Conservation (phyloP, 2,113 vertebrate species). For the Xenus cinereus region DNA sequence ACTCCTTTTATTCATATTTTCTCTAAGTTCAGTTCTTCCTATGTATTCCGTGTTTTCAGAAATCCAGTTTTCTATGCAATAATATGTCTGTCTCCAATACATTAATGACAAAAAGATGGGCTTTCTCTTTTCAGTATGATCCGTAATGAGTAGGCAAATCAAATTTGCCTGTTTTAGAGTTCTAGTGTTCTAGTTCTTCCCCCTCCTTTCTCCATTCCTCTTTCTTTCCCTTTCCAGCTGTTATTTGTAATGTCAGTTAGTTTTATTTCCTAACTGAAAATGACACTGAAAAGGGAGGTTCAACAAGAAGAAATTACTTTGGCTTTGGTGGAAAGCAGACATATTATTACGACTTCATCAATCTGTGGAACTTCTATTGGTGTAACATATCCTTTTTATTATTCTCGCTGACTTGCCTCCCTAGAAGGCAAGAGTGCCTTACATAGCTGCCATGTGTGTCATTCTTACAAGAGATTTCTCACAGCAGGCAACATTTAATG, state of each 20-base stretch:
- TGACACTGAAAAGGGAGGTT: background rate
- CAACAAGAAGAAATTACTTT: background rate
- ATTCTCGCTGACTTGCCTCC: background rate
- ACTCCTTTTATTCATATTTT: background rate
- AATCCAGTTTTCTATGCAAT: background rate
- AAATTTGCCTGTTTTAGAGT: background rate
- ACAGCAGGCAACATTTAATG: slow-evolving; percentile 22
- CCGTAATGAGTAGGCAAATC: background rate
- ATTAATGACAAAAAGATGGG: background rate
- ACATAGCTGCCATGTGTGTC: background rate
- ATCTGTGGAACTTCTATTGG: background rate
- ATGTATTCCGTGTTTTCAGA: background rate
- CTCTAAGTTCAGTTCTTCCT: background rate
- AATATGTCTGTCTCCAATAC: background rate
- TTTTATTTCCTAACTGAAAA: background rate
- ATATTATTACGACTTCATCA: background rate
- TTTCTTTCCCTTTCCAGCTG: background rate
- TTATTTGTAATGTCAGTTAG: background rate
- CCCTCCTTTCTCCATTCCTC: background rate
- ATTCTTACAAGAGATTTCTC: background rate
- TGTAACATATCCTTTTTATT: background rate
- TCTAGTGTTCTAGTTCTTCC: background rate
- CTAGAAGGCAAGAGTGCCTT: background rate
- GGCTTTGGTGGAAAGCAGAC: background rate
- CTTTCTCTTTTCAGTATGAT: background rate